Evolutionary conservation across 2,113 vertebrate species (phyloP).

Genomic region (Callionymus lyra): DNA sequence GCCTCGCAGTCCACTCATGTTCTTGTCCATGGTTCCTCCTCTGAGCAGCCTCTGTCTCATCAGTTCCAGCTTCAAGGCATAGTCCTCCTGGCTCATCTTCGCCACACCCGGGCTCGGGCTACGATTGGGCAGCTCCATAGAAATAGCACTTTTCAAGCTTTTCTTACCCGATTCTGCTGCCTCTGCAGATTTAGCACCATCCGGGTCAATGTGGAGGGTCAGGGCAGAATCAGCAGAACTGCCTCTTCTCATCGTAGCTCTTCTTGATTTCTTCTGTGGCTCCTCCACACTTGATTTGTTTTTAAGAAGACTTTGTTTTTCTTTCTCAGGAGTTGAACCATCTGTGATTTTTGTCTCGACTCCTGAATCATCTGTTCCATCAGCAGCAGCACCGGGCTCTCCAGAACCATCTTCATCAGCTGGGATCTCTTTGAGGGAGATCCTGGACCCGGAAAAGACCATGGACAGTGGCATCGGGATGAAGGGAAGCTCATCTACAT

Average conservation of each 20-base stretch:
- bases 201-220: slow-evolving; percentile 61
- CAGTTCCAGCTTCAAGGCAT: slow-evolving; percentile 81
- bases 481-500: slow-evolving; percentile 87
- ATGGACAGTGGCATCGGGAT: slow-evolving; percentile 85
- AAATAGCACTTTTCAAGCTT: slow-evolving; percentile 74
- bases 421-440: slow-evolving; percentile 87
- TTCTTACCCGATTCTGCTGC: slow-evolving; percentile 34
- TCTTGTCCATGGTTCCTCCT: slow-evolving; percentile 72
- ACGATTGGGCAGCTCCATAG: slow-evolving; percentile 76
- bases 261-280: slow-evolving; percentile 39
- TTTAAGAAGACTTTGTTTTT: slow-evolving; percentile 49
- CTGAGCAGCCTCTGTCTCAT: slow-evolving; percentile 84
- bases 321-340: slow-evolving; percentile 41
- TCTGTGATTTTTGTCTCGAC: slow-evolving; percentile 45
- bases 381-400: slow-evolving; percentile 14
- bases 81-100: slow-evolving; percentile 76
- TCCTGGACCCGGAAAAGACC: slow-evolving; percentile 81
- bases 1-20: slow-evolving; percentile 86
- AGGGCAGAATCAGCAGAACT: slow-evolving; percentile 84
- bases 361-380: slow-evolving; percentile 55
- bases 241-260: slow-evolving; percentile 80
- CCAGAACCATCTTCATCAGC: slow-evolving; percentile 67
- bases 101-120: slow-evolving; percentile 73
- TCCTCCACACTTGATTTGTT: slow-evolving; percentile 67
- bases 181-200: slow-evolving; percentile 27